These are phyloP conservation scores for Melanerpes aurifrons DNA, from an alignment of 2,113 vertebrate species.

Conservation along the genomic window DNA sequence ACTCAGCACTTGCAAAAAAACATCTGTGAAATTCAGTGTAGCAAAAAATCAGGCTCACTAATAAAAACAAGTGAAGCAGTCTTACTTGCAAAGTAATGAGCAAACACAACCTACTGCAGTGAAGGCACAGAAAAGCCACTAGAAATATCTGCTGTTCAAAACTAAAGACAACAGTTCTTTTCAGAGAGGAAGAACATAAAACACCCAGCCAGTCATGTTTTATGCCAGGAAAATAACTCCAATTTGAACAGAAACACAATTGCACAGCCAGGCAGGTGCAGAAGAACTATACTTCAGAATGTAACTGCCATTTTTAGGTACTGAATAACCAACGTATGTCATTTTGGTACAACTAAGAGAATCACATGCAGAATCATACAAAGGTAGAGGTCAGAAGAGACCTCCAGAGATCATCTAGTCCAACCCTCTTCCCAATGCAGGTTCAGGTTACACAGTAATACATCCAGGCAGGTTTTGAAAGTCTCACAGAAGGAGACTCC, in stretches of 20 bases:
- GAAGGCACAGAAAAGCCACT: neutral
- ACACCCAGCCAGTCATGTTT: neutral
- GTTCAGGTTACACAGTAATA: too few species aligned
- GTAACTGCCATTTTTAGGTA: neutral
- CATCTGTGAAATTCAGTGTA: neutral
- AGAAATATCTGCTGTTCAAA: neutral
- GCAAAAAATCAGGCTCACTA: neutral
- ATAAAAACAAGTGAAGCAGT: neutral
- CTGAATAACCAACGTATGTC: neutral
- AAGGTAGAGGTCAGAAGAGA: too few species aligned
- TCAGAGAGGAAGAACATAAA: neutral
- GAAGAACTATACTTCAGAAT: neutral
- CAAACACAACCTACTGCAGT: neutral
- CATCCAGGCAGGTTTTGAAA: too few species aligned
- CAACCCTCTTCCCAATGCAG: too few species aligned
- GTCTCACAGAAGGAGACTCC: too few species aligned
- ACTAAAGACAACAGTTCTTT: neutral
- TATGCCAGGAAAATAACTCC: neutral
- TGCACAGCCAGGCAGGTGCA: neutral
- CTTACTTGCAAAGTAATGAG: neutral
- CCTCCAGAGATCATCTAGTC: too few species aligned
- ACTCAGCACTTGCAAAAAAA: neutral
- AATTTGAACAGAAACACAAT: neutral
- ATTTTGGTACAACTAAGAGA: neutral
- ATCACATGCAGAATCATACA: too few species aligned